Conservation (phyloP, 2,797 vertebrate genomes). For the Adelosebastes latens region DNA sequence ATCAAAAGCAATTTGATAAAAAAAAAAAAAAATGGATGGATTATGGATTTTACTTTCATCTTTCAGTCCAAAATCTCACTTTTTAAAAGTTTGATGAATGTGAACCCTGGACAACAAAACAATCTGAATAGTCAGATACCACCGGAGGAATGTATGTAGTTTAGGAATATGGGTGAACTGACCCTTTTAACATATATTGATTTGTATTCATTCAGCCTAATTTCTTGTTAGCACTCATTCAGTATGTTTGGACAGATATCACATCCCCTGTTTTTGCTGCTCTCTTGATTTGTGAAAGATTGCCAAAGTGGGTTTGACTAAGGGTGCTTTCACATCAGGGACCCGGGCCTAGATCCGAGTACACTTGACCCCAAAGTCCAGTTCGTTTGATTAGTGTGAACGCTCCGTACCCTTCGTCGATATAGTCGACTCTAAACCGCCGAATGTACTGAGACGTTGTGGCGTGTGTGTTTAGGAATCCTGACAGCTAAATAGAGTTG, state of each 20-base stretch:
- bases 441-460: background rate
- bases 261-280: background rate
- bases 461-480: background rate
- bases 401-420: too few relatives aligned
- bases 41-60: background rate
- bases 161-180: background rate
- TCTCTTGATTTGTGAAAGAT: background rate
- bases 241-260: background rate
- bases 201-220: background rate
- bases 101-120: background rate
- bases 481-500: constrained; percentile 37
- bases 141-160: background rate
- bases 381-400: too few relatives aligned
- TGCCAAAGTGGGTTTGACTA: background rate
- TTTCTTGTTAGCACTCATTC: background rate
- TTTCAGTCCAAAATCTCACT: background rate
- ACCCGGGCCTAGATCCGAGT: too few relatives aligned
- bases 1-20: background rate
- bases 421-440: background rate
- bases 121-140: background rate
- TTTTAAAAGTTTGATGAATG: background rate
- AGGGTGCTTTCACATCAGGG: too few relatives aligned
- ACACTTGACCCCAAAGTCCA: too few relatives aligned
- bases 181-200: background rate
- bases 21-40: background rate